A percentile compares a stretch with the other conserved stretches of the same genome.
Conservation (phyloP, 2,113 vertebrate genomes). For the Chitala chitala region DNA sequence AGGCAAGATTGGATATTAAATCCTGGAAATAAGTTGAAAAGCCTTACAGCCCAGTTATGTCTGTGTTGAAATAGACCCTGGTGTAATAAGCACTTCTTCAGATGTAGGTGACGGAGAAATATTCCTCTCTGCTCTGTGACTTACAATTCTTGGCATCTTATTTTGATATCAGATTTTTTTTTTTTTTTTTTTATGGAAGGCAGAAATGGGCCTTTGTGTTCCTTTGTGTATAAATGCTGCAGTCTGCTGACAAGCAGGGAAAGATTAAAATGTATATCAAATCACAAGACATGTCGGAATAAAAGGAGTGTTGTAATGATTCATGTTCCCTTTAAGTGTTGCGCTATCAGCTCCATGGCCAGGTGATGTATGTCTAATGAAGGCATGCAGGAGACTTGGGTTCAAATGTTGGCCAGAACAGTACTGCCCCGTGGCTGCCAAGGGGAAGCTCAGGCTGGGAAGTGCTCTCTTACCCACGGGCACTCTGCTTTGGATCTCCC, state of each 20-base stretch:
- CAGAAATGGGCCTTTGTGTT: slow-evolving; percentile 5
- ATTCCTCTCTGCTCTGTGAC: slow-evolving; percentile 4
- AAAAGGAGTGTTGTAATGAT: too few relatives aligned
- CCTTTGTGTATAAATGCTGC: neutral
- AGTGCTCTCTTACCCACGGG: too few relatives aligned
- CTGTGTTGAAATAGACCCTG: slow-evolving; percentile 6
- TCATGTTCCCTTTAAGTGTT: too few relatives aligned
- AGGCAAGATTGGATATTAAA: slow-evolving; percentile 28
- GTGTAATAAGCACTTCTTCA: slow-evolving; percentile 23
- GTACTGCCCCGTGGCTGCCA: too few relatives aligned
- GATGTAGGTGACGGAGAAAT: slow-evolving; percentile 7
- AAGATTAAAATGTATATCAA: neutral
- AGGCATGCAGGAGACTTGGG: too few relatives aligned
- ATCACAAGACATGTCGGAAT: too few relatives aligned
- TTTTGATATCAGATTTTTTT: slow-evolving; percentile 3
- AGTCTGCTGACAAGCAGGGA: neutral
- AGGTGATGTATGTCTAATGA: too few relatives aligned
- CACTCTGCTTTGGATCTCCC: too few relatives aligned
- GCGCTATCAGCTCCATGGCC: too few relatives aligned
- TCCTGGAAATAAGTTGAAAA: slow-evolving; percentile 36
- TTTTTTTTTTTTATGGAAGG: neutral
- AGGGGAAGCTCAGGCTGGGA: too few relatives aligned
- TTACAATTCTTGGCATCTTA: slow-evolving; percentile 11
- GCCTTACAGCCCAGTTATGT: slow-evolving; percentile 20
- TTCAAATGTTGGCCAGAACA: too few relatives aligned